These are phyloP conservation scores for Ochotona curzoniae DNA, from an alignment of 2,113 vertebrate genomes.

Conservation along the genomic window DNA sequence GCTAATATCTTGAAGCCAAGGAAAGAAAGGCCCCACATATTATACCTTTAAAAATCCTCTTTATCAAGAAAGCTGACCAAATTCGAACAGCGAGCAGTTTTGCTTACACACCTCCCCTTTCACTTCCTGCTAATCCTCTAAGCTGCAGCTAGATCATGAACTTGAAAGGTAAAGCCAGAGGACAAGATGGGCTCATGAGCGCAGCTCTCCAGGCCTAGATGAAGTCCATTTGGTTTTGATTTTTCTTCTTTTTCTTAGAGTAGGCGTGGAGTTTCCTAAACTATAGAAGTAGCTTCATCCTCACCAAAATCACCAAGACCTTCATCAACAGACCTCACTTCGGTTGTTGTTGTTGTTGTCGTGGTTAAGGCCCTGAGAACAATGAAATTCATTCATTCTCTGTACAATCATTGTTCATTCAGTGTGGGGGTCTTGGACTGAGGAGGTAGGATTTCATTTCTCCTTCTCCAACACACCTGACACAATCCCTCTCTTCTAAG, in stretches of 20 bases:
- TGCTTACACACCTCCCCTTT: background rate
- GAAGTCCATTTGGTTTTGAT: background rate
- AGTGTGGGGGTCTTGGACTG: background rate
- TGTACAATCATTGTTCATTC: background rate
- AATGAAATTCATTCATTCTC: background rate
- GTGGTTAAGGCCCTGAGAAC: background rate
- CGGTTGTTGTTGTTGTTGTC: background rate
- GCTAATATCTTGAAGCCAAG: background rate
- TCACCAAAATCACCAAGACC: background rate
- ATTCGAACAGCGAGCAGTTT: conserved; percentile 34
- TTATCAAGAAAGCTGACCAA: conserved; percentile 48
- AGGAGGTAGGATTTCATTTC: background rate
- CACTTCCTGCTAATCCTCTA: conserved; percentile 12
- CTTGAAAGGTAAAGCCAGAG: background rate
- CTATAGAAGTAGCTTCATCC: background rate
- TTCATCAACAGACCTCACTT: background rate
- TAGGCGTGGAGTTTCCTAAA: background rate
- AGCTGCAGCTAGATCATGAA: background rate
- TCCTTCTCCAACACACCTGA: background rate
- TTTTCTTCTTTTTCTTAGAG: background rate
- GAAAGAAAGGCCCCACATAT: conserved; percentile 25
- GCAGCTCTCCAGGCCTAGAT: background rate
- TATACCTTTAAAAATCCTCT: background rate
- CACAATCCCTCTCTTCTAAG: background rate
- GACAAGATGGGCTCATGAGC: too few species aligned